Evolutionary conservation across 2,888 invertebrate genomes (phyloP).

Genomic region (Zygothrica quintamaculata): DNA sequence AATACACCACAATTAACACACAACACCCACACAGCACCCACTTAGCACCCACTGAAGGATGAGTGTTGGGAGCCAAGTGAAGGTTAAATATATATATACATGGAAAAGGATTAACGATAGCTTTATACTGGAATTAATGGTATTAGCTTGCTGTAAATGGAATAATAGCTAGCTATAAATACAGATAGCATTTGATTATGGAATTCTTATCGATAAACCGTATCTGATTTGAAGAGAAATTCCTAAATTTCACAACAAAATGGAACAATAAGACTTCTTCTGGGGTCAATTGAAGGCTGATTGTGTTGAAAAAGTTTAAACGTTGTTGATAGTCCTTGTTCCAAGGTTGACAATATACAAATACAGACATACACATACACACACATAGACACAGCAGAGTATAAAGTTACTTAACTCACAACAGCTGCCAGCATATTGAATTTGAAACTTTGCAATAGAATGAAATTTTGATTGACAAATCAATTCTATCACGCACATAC

Average conservation of each 20-base stretch:
- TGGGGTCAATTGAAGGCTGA: slow-evolving; percentile 2
- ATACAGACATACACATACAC: slow-evolving; percentile 1
- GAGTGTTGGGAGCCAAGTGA: background rate
- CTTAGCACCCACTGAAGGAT: too few relatives aligned
- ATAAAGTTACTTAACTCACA: slow-evolving; percentile 16
- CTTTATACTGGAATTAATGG: background rate
- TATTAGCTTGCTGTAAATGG: background rate
- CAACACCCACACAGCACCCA: background rate
- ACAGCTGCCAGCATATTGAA: slow-evolving; percentile 26
- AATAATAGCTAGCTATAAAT: too few relatives aligned
- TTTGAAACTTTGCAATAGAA: slow-evolving; percentile 32
- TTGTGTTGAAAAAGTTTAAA: slow-evolving; percentile 21
- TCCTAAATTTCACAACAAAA: too few relatives aligned
- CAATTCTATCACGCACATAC: slow-evolving; percentile 25
- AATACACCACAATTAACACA: slow-evolving; percentile 1
- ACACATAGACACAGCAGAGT: background rate
- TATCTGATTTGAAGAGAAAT: too few relatives aligned
- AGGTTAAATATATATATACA: background rate
- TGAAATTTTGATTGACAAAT: slow-evolving; percentile 34
- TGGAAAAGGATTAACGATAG: background rate
- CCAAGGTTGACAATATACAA: background rate
- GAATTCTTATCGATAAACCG: too few relatives aligned
- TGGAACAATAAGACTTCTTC: background rate
- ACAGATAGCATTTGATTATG: too few relatives aligned
- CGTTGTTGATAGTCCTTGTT: background rate